Base-by-base conservation (phyloP, 1,140 invertebrate species). In the Zaprionus vittiger region DNA sequence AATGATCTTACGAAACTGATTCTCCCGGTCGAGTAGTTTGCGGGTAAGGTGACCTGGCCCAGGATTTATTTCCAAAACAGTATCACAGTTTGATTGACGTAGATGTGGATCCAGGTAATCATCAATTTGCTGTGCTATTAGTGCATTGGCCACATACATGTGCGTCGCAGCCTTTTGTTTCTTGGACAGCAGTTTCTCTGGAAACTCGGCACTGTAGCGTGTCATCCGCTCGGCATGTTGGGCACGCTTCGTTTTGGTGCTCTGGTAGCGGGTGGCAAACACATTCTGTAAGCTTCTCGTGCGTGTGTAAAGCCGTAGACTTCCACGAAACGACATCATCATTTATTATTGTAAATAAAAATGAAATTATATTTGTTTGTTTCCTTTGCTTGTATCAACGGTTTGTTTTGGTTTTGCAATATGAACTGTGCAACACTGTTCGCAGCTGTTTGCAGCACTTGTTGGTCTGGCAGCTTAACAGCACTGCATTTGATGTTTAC, bases 31-130 rank as follows among this genome's bases (percentile, higher is more conserved):
- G 20, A 94, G 70, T 44, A 94, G 81, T 61, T 94, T 91, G 9
- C 92, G 77, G 20, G 93, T 94, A 47, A 95, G 80, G 62, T 93
- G 93, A 7, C 94, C 93, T 57, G 93, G 83, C 0, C 94, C 94
- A 1, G 94, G 94, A 84, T 94, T 95, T 0, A 94, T 87, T 91
- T 94, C 94, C 37, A 95, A 77, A 20, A 94, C 85, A 4, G 91
- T 91, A 11, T 92, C 79, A 54, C 65, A 94, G 79, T 52, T 80
- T 77, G 61, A 84, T 61, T 62, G 79, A 72, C 59, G 83, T 66
- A 79, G 92, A 73, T 80, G 93, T 31, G 67, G 83, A 73, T 77
- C 84, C 74, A 60, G 93, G 28, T 72, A 79, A 75, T 71, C 83
- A 61, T 44, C 79, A 59, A 95, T 94, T 65, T 83, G 73, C 55